Base-by-base conservation (phyloP, 2,113 vertebrate species). In the Nasalis larvatus region DNA sequence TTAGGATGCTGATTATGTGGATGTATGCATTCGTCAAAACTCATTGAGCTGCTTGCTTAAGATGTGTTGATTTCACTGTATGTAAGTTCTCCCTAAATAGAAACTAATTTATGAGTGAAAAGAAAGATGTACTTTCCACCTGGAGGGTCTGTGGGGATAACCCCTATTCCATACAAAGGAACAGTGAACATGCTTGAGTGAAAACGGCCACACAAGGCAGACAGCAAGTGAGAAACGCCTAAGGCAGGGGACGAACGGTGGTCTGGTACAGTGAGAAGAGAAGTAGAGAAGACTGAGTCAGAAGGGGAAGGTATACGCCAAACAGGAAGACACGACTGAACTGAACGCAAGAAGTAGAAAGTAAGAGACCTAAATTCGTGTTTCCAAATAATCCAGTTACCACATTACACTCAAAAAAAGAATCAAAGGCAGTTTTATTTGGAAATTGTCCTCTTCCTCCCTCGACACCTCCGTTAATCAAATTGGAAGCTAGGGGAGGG, bases 281-380 rank as follows among this genome's bases (percentile, higher is more conserved):
- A 94, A 94, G 93, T 37, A 69, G 95, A 96, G 77, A 91, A 95
- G 84, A 90, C 37, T 76, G 78, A 94, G 80, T 97, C 93, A 97
- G 95, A 98, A 98, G 94, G 85, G 83, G 96, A 97, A 97, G 92
- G 83, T 35, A 76, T 30, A 35, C 76, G 74, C 86, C 80, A 83
- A 93, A 97, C 96, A 97, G 97, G 96, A 98, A 98, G 93, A 84
- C 68, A 9, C 0, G 14, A 78, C 80, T 8, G 89, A 95, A 18
- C 77, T 27, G 37, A 89, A 91, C 20, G 0, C 93, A 82, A 92
- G 80, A 89, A 92, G 81, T 20, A 96, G 93, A 96, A 97, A 96
- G 86, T 71, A 45, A 92, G 47, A 85, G 92, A 91, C 84, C 63
- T 27, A 58, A 60, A 86, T 52, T 25, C 27, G 58, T 2, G 45